phyloP scores from a whole-genome alignment of 2,113 vertebrate species.

The Pelvicachromis taeniatus region DNA sequence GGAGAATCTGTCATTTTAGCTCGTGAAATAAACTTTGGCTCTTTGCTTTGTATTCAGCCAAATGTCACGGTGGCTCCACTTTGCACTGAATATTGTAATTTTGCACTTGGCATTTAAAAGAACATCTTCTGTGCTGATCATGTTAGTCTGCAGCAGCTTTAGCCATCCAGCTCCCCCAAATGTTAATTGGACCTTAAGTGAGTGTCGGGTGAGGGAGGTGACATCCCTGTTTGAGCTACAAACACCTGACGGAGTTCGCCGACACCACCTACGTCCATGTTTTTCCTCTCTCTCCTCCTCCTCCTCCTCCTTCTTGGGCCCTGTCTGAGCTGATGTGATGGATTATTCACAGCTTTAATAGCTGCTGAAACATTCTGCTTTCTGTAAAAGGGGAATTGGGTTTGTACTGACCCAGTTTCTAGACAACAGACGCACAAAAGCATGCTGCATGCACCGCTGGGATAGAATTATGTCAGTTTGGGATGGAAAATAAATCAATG shows the following conservation, averaged over 20 bases:
- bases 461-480: background rate
- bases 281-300: background rate
- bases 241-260: background rate
- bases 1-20: background rate
- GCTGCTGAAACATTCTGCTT: slow-evolving; percentile 30
- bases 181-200: background rate
- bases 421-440: slow-evolving; percentile 4
- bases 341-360: slow-evolving; percentile 57
- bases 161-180: background rate
- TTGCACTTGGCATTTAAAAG: slow-evolving; percentile 2
- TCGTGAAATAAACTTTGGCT: background rate
- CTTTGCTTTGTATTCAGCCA: background rate
- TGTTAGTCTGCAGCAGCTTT: slow-evolving; percentile 6
- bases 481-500: slow-evolving; percentile 31
- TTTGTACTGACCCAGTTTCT: slow-evolving; percentile 63
- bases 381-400: slow-evolving; percentile 1
- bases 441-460: background rate
- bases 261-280: background rate
- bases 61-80: background rate
- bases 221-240: background rate
- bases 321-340: slow-evolving; percentile 28
- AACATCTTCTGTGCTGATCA: slow-evolving; percentile 1
- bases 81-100: background rate
- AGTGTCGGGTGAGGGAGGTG: background rate
- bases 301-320: background rate